Evolutionary conservation across 1,140 invertebrate genomes (phyloP), one percentile per base, ranked within the genome.

Genomic region (Dreissena rostriformis): DNA sequence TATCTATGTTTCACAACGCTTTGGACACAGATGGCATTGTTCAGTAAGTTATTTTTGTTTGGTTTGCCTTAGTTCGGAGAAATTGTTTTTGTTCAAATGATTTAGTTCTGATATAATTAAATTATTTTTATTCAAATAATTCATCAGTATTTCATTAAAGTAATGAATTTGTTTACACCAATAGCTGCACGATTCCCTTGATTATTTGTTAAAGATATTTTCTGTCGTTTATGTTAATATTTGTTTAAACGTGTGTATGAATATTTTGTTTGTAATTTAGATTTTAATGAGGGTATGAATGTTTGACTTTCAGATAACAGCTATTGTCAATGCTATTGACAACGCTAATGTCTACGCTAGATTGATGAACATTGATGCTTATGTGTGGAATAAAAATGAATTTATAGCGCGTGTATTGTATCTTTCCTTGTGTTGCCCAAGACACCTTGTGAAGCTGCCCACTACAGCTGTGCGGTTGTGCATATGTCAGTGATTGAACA

Each of bases 21-120:
- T 68, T 68, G 66, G 66, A 22, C 19, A 68, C 66, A 68, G 66
- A 68, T 68, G 29, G 66, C 66, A 68, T 68, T 68, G 66, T 68
- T 68, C 66, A 68, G 66, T 68, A 68, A 68, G 66, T 68, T 22
- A 68, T 68, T 68, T 68, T 8, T 68, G 19, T n/a, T 68, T 68
- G 6, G 1, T 68, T 22, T 29, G 19, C 19, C 66, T 28, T 8
- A 4, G 66, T 28, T 28, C 19, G 66, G 66, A 22, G 66, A n/a
- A 29, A 68, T 22, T 68, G 5, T 22, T 68, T 68, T 68, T 68
- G 19, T 28, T n/a, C 2, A 68, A 68, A 68, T 68, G 24, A 68
- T 68, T 68, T 28, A 68, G 24, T 68, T 68, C 24, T 17, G 29
- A 22, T 17, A 15, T 26, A 68, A 26, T 68, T 22, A 22, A 6